Conservation (phyloP, 2,797 vertebrate genomes). For the Moxostoma hubbsi region DNA sequence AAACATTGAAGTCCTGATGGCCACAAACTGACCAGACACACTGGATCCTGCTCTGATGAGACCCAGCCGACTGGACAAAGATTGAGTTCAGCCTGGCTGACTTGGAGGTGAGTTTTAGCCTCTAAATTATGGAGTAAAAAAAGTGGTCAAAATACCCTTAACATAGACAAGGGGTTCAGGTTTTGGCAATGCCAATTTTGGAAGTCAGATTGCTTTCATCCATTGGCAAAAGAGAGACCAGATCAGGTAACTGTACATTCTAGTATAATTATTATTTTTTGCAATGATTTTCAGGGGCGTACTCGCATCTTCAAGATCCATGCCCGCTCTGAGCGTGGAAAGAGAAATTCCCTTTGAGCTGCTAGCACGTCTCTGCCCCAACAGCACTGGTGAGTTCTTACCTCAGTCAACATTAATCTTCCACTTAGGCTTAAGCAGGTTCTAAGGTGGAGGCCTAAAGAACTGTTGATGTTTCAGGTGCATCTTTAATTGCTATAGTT, state of each 20-base stretch:
- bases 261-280: not conserved
- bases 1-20: slow-evolving; percentile 99
- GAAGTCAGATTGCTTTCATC: no score
- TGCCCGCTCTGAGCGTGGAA: slow-evolving; percentile 98
- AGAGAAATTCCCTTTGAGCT: slow-evolving; percentile 97
- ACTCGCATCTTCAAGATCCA: slow-evolving; percentile 99
- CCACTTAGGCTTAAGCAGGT: no score
- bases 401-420: no score
- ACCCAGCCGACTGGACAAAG: slow-evolving; percentile 94
- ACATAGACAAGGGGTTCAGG: no score
- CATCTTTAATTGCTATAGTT: not conserved
- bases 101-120: slow-evolving; percentile 82
- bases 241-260: no score
- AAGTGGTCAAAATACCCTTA: no score
- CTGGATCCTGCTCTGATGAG: slow-evolving; percentile 97
- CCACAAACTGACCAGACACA: slow-evolving; percentile 96
- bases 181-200: no score
- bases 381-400: slow-evolving; percentile 89
- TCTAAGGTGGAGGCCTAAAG: not conserved
- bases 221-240: no score
- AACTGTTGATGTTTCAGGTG: not conserved
- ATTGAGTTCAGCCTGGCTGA: slow-evolving; percentile 98
- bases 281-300: slow-evolving; percentile 81
- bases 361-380: slow-evolving; percentile 94
- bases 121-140: not conserved